A percentile compares a stretch with the other conserved stretches of the same genome.
Conservation (phyloP, 2,797 vertebrate species). For the Fratercula arctica region DNA sequence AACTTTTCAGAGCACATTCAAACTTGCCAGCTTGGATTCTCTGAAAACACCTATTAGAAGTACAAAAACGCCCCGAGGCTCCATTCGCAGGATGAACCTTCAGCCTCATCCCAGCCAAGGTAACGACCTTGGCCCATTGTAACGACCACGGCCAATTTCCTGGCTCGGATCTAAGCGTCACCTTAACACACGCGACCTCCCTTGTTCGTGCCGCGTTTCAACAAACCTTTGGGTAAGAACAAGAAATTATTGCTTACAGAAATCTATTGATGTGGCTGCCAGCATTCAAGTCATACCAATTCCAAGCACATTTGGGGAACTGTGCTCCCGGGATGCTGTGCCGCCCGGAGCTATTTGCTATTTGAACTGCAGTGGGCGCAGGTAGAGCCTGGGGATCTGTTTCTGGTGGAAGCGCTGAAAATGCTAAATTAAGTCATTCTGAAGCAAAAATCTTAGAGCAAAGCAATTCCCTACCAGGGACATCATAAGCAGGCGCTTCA, state of each 20-base stretch:
- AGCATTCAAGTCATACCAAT: not conserved
- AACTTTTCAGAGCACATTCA: not conserved
- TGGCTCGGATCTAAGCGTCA: not conserved
- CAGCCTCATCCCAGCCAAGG: not conserved
- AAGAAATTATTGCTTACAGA: not conserved
- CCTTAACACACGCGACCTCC: not conserved
- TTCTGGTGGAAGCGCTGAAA: not conserved
- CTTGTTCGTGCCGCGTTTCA: not conserved
- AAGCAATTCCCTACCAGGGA: not conserved
- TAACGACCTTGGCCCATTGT: not conserved
- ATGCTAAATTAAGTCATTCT: not conserved
- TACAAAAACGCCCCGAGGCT: not conserved
- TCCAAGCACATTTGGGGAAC: not conserved
- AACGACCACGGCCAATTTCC: not conserved
- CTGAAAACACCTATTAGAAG: not conserved
- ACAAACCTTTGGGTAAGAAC: not conserved
- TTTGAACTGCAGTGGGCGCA: accelerated
- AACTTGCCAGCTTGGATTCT: not conserved
- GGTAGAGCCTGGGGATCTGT: not conserved
- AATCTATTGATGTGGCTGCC: not conserved
- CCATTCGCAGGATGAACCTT: not conserved
- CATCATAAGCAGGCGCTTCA: not conserved
- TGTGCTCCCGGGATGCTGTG: not conserved
- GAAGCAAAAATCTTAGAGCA: not conserved
- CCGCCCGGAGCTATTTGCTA: not conserved